Base-by-base conservation (phyloP, 1,140 invertebrate genomes). In the Drosophila elegans region DNA sequence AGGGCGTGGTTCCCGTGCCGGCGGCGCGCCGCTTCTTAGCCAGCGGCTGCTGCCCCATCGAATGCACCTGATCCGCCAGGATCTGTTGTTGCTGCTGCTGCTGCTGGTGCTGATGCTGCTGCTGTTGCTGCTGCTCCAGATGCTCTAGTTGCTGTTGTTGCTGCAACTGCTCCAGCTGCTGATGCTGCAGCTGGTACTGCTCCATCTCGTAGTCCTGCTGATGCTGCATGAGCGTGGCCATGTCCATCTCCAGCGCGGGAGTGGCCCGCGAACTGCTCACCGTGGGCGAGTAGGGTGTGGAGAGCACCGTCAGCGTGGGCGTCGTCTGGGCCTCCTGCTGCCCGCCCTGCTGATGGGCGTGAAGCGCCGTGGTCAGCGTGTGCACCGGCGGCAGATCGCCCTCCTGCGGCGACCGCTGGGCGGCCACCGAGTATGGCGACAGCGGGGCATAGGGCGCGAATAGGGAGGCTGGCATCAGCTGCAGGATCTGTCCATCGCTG, bases 321-420 rank as follows among this genome's bases (percentile, higher is more conserved):
- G 75, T 62, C 9, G 75, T 62, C 11, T 75, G 75, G 7, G 73
- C 53, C 48, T 82, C 78, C 59, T 82, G 74, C 16, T 80, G 64
- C 2, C 60, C 60, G 12, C 53, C 74, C 60, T 86, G 69, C 56
- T 71, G 74, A 45, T 81, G 88, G 36, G 83, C 79, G 41, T 84
- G 83, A 7, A 83, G 39, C 4, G 77, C 71, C 6, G 74, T 79
- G 25, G 88, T 85, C 3, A 88, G 27, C 3, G 90, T 91, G 29
- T 91, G 81, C 34, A 85, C 77, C 9, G 91, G 91, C 55, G 91
- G 91, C 52, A 92, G 25, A 9, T 92, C 91, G 0, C 82, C 91
- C 60, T 91, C 91, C 51, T 92, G 91, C 21, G 91, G 91, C 13
- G 91, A 92, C 4, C 90, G 69, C 52, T 91, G 90, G 12, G 81